These are phyloP conservation scores for Yoshiicerus persimilis DNA, from an alignment of 1,140 invertebrate species.

Conservation along the genomic window DNA sequence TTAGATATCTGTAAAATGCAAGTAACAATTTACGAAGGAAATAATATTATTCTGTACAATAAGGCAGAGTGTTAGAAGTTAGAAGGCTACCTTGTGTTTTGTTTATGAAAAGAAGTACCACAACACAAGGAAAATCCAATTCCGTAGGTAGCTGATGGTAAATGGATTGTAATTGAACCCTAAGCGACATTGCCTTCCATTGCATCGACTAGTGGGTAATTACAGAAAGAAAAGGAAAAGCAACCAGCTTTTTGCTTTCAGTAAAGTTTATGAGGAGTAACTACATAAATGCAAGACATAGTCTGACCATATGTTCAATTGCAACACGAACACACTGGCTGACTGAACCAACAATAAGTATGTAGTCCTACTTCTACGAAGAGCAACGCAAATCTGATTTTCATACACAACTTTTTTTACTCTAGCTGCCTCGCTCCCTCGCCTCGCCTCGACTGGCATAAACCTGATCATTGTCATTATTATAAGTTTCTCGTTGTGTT, in stretches of 20 bases:
- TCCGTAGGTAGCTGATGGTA: neutral
- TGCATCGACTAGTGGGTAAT: neutral
- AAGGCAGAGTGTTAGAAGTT: neutral
- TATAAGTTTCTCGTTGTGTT: neutral
- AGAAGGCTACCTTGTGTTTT: neutral
- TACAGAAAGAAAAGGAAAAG: slow-evolving; percentile 20
- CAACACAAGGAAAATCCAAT: no score
- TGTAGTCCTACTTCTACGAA: neutral
- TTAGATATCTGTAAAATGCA: neutral
- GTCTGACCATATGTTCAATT: neutral
- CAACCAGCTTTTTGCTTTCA: neutral
- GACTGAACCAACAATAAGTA: neutral
- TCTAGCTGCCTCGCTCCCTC: neutral
- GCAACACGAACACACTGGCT: neutral
- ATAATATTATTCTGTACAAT: neutral
- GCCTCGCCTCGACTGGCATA: neutral
- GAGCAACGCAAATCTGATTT: neutral
- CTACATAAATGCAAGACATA: neutral
- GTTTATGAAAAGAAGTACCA: neutral
- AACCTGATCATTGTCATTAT: neutral
- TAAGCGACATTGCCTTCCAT: no score
- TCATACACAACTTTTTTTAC: neutral
- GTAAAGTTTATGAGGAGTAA: no score
- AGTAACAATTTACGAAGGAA: neutral
- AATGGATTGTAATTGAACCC: neutral